A percentile compares a stretch with the other conserved stretches of the same genome.
Conservation (phyloP, 2,888 invertebrate species). For the Cenopis cana region DNA sequence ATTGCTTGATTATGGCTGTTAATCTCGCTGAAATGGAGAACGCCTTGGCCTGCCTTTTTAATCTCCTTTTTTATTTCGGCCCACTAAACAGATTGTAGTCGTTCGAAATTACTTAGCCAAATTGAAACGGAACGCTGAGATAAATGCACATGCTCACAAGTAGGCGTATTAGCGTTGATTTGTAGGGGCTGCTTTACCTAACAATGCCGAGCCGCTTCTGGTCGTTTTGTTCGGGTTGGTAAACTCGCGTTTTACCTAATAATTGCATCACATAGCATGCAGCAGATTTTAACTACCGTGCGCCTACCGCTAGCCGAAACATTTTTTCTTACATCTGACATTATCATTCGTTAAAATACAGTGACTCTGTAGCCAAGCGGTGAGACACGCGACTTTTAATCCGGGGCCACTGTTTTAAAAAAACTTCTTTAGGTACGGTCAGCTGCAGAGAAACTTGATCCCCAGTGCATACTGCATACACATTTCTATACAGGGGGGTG, state of each 20-base stretch:
- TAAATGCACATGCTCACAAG: slow-evolving; percentile 48
- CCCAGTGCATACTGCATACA: too few relatives aligned
- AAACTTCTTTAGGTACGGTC: too few relatives aligned
- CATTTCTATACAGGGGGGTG: too few relatives aligned
- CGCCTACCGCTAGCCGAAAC: neutral
- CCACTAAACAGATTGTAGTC: slow-evolving; percentile 67
- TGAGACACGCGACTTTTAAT: too few relatives aligned
- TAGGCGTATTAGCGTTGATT: slow-evolving; percentile 56
- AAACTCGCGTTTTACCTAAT: slow-evolving; percentile 1
- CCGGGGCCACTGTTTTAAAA: too few relatives aligned
- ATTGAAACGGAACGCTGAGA: slow-evolving; percentile 64
- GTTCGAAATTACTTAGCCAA: slow-evolving; percentile 76
- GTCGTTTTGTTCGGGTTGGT: slow-evolving; percentile 3
- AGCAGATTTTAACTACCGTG: neutral
- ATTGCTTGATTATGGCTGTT: slow-evolving; percentile 82
- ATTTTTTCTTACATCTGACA: neutral
- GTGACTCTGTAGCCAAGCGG: too few relatives aligned
- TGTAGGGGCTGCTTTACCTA: slow-evolving; percentile 33
- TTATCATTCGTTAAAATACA: neutral
- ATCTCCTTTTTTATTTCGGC: slow-evolving; percentile 72
- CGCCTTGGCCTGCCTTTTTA: slow-evolving; percentile 63
- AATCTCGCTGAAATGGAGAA: slow-evolving; percentile 72
- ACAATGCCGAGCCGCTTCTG: slow-evolving; percentile 27
- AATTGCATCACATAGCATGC: neutral
- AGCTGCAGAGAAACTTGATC: too few relatives aligned